Percentiles rank a stretch among this genome's conserved stretches.
Conservation (phyloP, 2,797 vertebrate species). For the Eidolon dupreanum region DNA sequence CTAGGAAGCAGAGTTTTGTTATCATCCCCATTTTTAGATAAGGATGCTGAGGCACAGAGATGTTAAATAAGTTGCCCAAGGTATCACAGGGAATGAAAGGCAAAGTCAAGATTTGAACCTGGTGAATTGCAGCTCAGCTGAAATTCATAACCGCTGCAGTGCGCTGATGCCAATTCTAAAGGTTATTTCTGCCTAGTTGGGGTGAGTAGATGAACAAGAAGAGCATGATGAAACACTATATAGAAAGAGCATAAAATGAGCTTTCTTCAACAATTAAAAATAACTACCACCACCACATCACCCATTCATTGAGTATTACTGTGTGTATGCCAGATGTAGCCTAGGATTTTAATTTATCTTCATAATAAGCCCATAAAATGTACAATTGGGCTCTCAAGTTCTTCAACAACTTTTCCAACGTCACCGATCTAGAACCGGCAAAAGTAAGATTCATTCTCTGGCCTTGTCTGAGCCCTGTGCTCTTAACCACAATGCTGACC, state of each 20-base stretch:
- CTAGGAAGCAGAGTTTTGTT: background rate
- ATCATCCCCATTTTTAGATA: background rate
- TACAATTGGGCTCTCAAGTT: background rate
- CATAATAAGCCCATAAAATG: background rate
- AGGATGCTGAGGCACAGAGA: background rate
- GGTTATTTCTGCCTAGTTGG: background rate
- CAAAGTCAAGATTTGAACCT: background rate
- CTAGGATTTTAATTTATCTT: background rate
- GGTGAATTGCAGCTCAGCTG: background rate
- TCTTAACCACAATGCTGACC: background rate
- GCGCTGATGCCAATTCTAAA: background rate
- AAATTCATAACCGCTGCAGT: background rate
- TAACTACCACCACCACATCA: background rate
- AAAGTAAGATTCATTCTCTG: background rate
- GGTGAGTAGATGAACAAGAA: background rate
- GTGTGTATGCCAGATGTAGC: background rate
- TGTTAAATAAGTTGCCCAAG: background rate
- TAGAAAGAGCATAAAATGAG: background rate
- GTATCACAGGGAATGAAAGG: background rate
- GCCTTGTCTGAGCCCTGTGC: background rate
- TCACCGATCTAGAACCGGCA: background rate
- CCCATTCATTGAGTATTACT: background rate
- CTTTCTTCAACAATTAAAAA: background rate
- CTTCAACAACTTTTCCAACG: background rate
- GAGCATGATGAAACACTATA: background rate